Base-by-base conservation (phyloP, 2,797 vertebrate genomes). In the Siniperca obscura region DNA sequence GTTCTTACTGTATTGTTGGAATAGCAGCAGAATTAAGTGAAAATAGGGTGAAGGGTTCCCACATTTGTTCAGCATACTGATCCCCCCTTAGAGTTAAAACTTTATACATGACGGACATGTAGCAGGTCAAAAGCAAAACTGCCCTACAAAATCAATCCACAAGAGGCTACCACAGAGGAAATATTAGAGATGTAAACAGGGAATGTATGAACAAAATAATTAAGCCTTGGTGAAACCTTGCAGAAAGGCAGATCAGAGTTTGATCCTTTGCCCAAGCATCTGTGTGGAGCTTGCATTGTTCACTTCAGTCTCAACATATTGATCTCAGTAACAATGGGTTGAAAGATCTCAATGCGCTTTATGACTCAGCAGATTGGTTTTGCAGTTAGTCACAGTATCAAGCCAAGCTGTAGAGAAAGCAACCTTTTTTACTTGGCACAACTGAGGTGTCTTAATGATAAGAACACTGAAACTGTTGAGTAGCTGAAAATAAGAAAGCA, bases 351-450 rank as follows among this genome's bases (percentile, higher is more conserved):
- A 75, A 57, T 46, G 70, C 55, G 67, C 80, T 88, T 85, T 77
- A 85, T 91, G 91, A 93, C 85, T 93, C 92, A 91, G 89, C 90
- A 91, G 73, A 90, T 84, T 89, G 59, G 25, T 25, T 61, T 22
- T 76, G 89, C 80, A 79, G 84, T 90, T 90, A 87, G 84, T 85
- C 86, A 84, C 66, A 66, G 72, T 70, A 76, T 86, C 77, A 83
- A 52, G 74, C 61, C 81, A 69, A 67, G 64, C 76, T 76, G 59
- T 38, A 50, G 59, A 70, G 71, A 75, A 71, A 74, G 79, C 61
- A 80, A 70, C 36, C 64, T 38, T 68, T 42, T 76, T 36, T 60
- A 81, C 81, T 82, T 75, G 69, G 74, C 76, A 85, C 59, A 70
- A 72, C 61, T 19, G 21, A 76, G 36, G 70, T 19, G 59, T 76